Evolutionary conservation across 2,113 vertebrate species (phyloP).

Genomic region (Sinocyclocheilus rhinocerous): DNA sequence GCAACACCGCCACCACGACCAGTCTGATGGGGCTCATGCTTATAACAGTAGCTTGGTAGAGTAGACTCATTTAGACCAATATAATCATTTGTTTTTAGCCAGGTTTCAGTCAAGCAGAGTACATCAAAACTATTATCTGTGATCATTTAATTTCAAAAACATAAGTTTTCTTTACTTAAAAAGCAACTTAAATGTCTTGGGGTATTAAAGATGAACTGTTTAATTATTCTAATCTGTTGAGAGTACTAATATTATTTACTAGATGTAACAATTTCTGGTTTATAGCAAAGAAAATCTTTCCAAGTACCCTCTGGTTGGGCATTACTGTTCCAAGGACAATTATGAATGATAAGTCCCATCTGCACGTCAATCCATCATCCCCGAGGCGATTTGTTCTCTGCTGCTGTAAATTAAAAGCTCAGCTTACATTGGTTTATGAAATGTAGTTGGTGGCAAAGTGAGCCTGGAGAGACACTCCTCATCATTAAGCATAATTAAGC

Average conservation of each 20-base stretch:
- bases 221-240: neutral
- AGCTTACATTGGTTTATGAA: constrained; percentile 43
- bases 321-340: constrained; percentile 3
- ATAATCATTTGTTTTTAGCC: no score
- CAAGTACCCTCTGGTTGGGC: neutral
- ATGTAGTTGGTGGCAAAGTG: constrained; percentile 23
- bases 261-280: neutral
- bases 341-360: constrained; percentile 44
- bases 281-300: neutral
- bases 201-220: neutral
- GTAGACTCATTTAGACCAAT: no score
- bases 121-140: no score
- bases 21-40: no score
- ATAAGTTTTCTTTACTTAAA: neutral
- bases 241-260: neutral
- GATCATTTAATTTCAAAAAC: neutral
- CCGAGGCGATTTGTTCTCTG: neutral
- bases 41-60: no score
- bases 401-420: constrained; percentile 48
- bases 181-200: neutral
- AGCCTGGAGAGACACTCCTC: constrained; percentile 40
- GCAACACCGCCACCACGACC: no score
- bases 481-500: constrained; percentile 58
- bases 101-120: no score
- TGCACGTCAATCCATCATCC: constrained; percentile 22